Percentiles rank a stretch among this genome's conserved stretches.
These are phyloP conservation scores for Arion vulgaris DNA, from an alignment of 1,140 invertebrate species.

Conservation along the genomic window DNA sequence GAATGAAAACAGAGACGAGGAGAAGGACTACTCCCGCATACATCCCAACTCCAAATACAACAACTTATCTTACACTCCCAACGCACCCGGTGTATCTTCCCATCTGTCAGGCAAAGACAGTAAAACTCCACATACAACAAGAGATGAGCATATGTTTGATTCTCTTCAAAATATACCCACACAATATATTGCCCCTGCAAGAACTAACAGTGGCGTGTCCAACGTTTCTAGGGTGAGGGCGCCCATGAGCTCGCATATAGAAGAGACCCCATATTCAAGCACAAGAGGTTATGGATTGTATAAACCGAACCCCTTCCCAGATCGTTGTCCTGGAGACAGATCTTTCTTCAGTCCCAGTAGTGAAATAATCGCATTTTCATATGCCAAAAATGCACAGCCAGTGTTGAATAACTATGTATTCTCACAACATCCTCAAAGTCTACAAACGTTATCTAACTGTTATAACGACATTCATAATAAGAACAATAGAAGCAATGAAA, in stretches of 20 bases:
- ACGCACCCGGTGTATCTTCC: conserved; percentile 1
- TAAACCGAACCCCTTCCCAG: neutral
- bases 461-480: neutral
- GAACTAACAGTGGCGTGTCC: neutral
- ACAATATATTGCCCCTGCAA: neutral
- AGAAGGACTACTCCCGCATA: conserved; percentile 35
- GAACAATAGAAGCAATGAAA: neutral
- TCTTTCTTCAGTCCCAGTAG: neutral
- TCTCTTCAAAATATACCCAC: neutral
- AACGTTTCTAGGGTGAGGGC: neutral
- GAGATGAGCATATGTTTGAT: neutral
- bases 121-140: neutral
- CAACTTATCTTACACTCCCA: conserved; percentile 25
- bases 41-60: neutral
- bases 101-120: conserved; percentile 29
- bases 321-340: neutral
- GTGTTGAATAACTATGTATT: neutral
- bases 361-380: neutral
- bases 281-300: neutral
- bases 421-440: neutral
- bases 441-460: neutral
- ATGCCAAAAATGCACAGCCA: conserved; percentile 1
- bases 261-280: conserved; percentile 19
- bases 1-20: conserved; percentile 23
- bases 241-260: conserved; percentile 17